Percentiles rank a stretch among this genome's conserved stretches.
Evolutionary conservation across 2,888 invertebrate genomes (phyloP).

Genomic region (Synergus laeviventris): DNA sequence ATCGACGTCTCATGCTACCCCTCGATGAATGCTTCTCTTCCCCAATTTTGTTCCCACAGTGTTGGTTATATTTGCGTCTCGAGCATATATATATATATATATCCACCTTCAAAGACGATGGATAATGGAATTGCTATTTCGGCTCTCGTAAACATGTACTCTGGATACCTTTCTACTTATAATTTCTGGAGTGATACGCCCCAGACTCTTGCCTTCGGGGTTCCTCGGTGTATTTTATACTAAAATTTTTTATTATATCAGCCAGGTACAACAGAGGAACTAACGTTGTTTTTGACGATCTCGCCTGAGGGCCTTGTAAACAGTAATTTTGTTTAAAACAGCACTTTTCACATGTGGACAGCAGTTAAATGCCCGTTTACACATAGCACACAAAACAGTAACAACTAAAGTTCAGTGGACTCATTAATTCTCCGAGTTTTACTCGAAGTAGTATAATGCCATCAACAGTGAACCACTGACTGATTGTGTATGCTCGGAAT

Average conservation of each 20-base stretch:
- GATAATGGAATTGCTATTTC: conserved; percentile 67
- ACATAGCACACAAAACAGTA: background rate
- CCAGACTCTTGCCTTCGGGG: conserved; percentile 42
- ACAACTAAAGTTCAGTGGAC: too few relatives aligned
- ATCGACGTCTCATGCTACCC: conserved; percentile 40
- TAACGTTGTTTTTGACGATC: conserved; percentile 39
- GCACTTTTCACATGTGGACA: background rate
- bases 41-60: conserved; percentile 38
- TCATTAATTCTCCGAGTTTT: too few relatives aligned
- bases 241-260: conserved; percentile 50
- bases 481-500: too few relatives aligned
- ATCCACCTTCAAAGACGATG: conserved; percentile 59
- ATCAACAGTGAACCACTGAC: too few relatives aligned
- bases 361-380: background rate
- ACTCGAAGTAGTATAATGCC: too few relatives aligned
- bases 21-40: conserved; percentile 37
- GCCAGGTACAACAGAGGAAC: conserved; percentile 45
- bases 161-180: conserved; percentile 58
- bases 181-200: conserved; percentile 58
- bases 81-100: conserved; percentile 46
- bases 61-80: conserved; percentile 53
- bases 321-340: conserved; percentile 2
- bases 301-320: conserved; percentile 22
- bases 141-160: conserved; percentile 60
- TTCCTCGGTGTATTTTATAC: conserved; percentile 41